Conservation (phyloP, 2,888 invertebrate species). For the Cryptophagus acutangulus region DNA sequence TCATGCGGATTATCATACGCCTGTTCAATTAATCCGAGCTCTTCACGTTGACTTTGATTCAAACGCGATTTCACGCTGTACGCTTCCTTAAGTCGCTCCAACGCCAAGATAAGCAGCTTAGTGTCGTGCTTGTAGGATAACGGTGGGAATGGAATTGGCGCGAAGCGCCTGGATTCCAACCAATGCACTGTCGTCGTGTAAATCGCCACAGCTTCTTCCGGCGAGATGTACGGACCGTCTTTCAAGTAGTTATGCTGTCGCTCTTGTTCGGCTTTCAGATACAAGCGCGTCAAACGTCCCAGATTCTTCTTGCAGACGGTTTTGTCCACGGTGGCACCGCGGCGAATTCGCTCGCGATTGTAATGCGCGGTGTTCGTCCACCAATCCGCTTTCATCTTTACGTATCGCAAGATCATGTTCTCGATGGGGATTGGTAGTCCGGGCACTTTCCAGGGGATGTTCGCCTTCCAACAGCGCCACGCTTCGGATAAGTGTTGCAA, state of each 20-base stretch:
- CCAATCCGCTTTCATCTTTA: slow-evolving; percentile 99
- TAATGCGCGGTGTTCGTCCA: slow-evolving; percentile 99
- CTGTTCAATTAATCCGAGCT: slow-evolving; percentile 97
- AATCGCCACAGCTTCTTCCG: slow-evolving; percentile 99
- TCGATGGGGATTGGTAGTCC: slow-evolving; percentile 98
- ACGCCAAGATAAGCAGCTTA: slow-evolving; percentile 90
- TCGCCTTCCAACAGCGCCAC: slow-evolving; percentile 99
- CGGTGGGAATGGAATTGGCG: slow-evolving; percentile 99
- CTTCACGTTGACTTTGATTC: slow-evolving; percentile 98
- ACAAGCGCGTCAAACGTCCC: slow-evolving; percentile 93
- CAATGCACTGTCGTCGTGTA: slow-evolving; percentile 99
- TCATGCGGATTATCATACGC: slow-evolving; percentile 99
- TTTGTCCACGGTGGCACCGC: slow-evolving; percentile 99
- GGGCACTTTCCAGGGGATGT: slow-evolving; percentile 99
- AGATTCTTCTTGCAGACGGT: slow-evolving; percentile 99
- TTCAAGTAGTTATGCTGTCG: slow-evolving; percentile 98
- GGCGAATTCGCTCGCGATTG: slow-evolving; percentile 94
- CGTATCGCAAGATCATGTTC: slow-evolving; percentile 99
- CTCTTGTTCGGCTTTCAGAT: slow-evolving; percentile 97
- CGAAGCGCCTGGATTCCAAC: slow-evolving; percentile 96
- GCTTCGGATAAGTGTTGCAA: slow-evolving; percentile 98
- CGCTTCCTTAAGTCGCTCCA: slow-evolving; percentile 95
- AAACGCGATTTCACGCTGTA: slow-evolving; percentile 95
- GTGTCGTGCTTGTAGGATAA: slow-evolving; percentile 99
- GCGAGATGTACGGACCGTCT: slow-evolving; percentile 99